A percentile compares a stretch with the other conserved stretches of the same genome.
Evolutionary conservation across 1,140 invertebrate species (phyloP).

Genomic region (Brachionus plicatilis): DNA sequence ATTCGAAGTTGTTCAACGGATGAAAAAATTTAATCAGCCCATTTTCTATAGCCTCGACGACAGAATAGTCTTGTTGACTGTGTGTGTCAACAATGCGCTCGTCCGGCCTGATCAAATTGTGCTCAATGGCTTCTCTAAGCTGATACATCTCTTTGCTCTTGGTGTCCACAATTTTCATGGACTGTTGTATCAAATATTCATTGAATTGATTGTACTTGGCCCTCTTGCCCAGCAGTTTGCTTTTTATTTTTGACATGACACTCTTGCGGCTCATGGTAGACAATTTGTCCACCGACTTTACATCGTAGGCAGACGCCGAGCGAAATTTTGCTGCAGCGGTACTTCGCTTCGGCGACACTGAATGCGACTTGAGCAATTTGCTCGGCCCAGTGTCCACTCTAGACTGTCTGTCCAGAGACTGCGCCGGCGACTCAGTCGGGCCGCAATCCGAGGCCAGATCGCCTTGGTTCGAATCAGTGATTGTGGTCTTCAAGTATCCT

Average conservation of each 20-base stretch:
- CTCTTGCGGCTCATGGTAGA: not conserved
- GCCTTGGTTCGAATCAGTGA: not conserved
- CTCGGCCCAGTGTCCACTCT: not conserved
- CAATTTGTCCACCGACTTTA: not conserved
- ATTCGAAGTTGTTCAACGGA: slow-evolving; percentile 36
- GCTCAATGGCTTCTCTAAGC: slow-evolving; percentile 1
- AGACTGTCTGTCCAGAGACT: not conserved
- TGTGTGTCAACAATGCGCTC: not conserved
- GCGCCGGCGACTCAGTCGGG: no score
- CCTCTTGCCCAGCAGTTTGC: slow-evolving; percentile 10
- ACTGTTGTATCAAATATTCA: not conserved
- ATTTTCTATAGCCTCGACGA: not conserved
- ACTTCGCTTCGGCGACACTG: not conserved
- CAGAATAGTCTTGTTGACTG: not conserved
- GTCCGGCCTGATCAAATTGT: not conserved
- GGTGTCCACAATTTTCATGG: not conserved
- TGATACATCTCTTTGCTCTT: not conserved
- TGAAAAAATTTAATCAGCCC: slow-evolving; percentile 27
- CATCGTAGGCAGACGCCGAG: not conserved
- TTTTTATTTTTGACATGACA: slow-evolving; percentile 2
- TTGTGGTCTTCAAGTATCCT: slow-evolving; percentile 26
- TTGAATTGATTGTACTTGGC: slow-evolving; percentile 8
- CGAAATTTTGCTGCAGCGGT: not conserved
- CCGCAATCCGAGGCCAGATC: not conserved
- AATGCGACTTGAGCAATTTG: not conserved